These are phyloP conservation scores for Dinoponera quadriceps DNA, from an alignment of 1,140 invertebrate genomes.

Conservation along the genomic window DNA sequence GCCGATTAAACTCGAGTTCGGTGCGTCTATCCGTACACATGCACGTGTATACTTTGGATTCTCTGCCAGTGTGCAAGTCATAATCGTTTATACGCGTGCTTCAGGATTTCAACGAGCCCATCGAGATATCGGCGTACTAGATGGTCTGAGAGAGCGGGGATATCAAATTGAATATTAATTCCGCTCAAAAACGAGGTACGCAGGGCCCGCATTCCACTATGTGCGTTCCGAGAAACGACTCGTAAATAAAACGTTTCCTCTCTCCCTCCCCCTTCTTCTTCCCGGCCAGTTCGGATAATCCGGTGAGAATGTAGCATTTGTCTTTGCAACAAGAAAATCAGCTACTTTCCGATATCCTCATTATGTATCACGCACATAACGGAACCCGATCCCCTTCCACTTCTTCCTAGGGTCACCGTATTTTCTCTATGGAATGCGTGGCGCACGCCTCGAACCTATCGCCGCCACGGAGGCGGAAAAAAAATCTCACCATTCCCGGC, in stretches of 20 bases:
- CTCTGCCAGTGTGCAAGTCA: neutral
- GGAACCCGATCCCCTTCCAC: conserved; percentile 38
- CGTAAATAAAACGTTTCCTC: conserved; percentile 1
- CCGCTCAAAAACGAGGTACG: neutral
- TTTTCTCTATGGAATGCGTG: conserved; percentile 28
- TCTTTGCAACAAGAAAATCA: no score
- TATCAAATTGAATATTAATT: conserved; percentile 8
- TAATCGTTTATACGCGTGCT: neutral
- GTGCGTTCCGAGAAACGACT: conserved; percentile 4
- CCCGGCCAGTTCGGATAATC: conserved; percentile 2
- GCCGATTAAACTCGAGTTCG: no score
- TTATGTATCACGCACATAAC: conserved; percentile 53
- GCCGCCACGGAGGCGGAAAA: neutral
- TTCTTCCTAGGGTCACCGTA: conserved; percentile 26
- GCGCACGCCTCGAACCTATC: neutral
- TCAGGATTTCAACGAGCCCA: neutral
- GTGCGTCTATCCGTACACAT: neutral
- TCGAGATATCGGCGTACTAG: neutral
- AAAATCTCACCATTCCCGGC: neutral
- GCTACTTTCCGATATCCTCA: conserved; percentile 1
- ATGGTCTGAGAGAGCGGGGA: neutral
- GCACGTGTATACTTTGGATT: neutral
- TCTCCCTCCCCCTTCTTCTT: neutral
- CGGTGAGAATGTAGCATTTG: conserved; percentile 8
- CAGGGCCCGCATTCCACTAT: conserved; percentile 1